Evolutionary conservation across 1,140 invertebrate genomes (phyloP).

Genomic region (Pteromalus puparum): DNA sequence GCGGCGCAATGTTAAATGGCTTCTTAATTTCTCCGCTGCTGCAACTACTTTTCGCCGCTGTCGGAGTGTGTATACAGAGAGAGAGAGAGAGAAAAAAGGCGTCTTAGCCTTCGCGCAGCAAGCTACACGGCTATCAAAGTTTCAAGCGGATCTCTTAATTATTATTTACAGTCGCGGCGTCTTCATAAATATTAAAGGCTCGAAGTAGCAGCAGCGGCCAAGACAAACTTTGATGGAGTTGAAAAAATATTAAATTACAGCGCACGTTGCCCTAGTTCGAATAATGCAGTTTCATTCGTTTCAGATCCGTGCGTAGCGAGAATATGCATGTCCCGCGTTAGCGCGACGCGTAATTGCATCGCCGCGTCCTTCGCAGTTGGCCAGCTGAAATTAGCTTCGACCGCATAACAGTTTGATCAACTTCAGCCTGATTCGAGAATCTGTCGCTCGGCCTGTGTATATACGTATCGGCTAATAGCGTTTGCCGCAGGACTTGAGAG

Average conservation of each 20-base stretch:
- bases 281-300: neutral
- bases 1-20: conserved; percentile 30
- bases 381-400: conserved; percentile 22
- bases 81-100: neutral
- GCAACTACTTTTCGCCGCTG: neutral
- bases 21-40: conserved; percentile 28
- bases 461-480: conserved; percentile 27
- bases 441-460: conserved; percentile 6
- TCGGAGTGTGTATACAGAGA: neutral
- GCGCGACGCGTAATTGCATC: neutral
- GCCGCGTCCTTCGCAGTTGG: neutral
- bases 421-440: conserved; percentile 36
- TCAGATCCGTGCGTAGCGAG: neutral
- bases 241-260: conserved; percentile 42
- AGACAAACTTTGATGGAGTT: conserved; percentile 38
- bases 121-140: conserved; percentile 42
- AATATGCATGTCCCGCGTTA: neutral
- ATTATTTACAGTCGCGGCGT: conserved; percentile 44
- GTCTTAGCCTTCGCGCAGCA: neutral
- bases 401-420: conserved; percentile 46
- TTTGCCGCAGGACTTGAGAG: conserved; percentile 10
- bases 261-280: neutral
- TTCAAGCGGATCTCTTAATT: conserved; percentile 41
- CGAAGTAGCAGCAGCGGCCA: neutral
- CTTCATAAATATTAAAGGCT: conserved; percentile 49